phyloP scores from a whole-genome alignment of 2,888 invertebrate genomes.

The Aelia acuminata region DNA sequence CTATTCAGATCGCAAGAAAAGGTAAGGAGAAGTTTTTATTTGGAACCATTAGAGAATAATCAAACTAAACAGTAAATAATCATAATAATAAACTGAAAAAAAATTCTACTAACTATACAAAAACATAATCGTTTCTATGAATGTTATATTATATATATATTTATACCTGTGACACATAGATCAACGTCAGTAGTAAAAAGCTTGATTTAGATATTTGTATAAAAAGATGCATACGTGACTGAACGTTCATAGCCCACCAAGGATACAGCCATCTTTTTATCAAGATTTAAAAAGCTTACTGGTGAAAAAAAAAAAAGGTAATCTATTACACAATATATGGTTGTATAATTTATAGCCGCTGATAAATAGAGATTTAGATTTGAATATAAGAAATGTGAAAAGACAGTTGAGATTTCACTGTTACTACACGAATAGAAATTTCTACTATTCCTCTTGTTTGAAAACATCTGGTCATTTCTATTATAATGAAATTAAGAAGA shows the following conservation, averaged over 20 bases:
- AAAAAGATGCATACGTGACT: slow-evolving; percentile 26
- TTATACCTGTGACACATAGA: background rate
- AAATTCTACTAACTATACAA: no score
- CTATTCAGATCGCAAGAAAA: no score
- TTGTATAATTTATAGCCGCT: slow-evolving; percentile 18
- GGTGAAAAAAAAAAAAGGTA: slow-evolving; percentile 20
- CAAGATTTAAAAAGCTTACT: slow-evolving; percentile 38
- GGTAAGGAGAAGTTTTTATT: no score
- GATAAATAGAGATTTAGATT: slow-evolving; percentile 23
- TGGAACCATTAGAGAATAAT: no score
- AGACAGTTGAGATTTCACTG: slow-evolving; percentile 36
- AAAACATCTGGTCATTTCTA: background rate
- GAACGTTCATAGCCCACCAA: slow-evolving; percentile 14
- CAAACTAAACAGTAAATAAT: no score
- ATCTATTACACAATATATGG: slow-evolving; percentile 38
- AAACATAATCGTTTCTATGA: no score
- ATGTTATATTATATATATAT: background rate
- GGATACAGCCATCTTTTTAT: slow-evolving; percentile 29
- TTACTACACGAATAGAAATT: background rate
- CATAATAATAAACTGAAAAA: no score
- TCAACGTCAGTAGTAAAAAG: slow-evolving; percentile 5
- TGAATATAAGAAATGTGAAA: slow-evolving; percentile 23
- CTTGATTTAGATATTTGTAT: slow-evolving; percentile 30
- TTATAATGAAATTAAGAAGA: no score
- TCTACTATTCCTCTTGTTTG: background rate